phyloP scores from a whole-genome alignment of 1,140 invertebrate species.

The Ips typographus region DNA sequence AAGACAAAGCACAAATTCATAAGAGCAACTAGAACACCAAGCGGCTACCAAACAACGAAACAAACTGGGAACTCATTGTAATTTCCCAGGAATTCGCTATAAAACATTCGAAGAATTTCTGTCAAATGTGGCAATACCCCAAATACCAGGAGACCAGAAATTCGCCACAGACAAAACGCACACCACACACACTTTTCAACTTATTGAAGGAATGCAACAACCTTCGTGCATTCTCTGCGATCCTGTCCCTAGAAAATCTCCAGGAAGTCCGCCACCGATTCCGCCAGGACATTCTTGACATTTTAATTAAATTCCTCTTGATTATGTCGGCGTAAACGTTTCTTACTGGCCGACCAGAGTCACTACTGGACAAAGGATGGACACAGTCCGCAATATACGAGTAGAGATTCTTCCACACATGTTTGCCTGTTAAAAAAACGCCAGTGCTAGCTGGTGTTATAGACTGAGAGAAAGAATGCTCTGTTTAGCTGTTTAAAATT shows the following conservation, averaged over 20 bases:
- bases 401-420: conserved; percentile 2
- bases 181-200: too few relatives aligned
- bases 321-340: background rate
- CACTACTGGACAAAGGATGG: conserved; percentile 1
- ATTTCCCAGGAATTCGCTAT: conserved; percentile 9
- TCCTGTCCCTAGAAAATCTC: conserved; percentile 25
- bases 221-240: background rate
- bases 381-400: background rate
- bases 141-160: conserved; percentile 20
- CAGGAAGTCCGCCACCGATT: conserved; percentile 29
- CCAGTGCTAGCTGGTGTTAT: background rate
- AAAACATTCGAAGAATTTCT: conserved; percentile 26
- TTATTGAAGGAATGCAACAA: too few relatives aligned
- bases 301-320: conserved; percentile 20
- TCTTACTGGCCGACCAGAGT: background rate
- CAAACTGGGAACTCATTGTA: too few relatives aligned
- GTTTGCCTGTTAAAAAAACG: conserved; percentile 27
- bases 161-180: too few relatives aligned
- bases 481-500: too few relatives aligned
- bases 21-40: too few relatives aligned
- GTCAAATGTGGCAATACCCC: conserved; percentile 31
- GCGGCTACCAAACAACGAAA: too few relatives aligned
- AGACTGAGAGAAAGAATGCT: too few relatives aligned
- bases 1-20: too few relatives aligned
- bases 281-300: conserved; percentile 30